phyloP scores from a whole-genome alignment of 2,797 vertebrate genomes.

The Leptodactylus fallax region DNA sequence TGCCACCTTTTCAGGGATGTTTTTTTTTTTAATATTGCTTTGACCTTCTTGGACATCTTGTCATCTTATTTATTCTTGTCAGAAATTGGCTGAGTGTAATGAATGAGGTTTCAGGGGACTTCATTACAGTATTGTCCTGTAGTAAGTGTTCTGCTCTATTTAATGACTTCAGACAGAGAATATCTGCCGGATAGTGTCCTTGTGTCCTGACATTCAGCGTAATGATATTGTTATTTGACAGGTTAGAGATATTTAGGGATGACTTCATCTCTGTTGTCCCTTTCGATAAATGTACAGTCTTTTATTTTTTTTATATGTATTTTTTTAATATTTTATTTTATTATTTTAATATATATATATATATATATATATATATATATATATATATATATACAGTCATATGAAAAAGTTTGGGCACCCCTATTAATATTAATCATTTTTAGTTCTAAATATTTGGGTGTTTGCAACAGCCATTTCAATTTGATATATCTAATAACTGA shows the following conservation, averaged over 20 bases:
- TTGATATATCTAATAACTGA: no score
- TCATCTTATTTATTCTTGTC: conserved; percentile 45
- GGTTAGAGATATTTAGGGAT: not conserved
- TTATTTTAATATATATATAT: no score
- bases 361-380: no score
- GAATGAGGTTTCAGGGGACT: conserved; percentile 31
- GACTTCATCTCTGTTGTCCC: no score
- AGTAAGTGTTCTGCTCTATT: conserved; percentile 25
- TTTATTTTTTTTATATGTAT: no score
- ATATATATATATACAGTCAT: no score
- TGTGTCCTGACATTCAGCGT: conserved; percentile 13
- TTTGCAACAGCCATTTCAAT: no score
- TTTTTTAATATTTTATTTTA: no score
- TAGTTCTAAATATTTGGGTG: no score
- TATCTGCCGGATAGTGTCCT: conserved; percentile 3
- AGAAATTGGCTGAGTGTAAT: conserved; percentile 29
- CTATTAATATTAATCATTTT: no score
- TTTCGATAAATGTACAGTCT: not conserved
- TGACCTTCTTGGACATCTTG: conserved; percentile 9
- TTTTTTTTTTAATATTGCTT: not conserved
- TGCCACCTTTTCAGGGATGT: not conserved
- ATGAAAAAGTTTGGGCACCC: no score
- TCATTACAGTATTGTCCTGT: conserved; percentile 43
- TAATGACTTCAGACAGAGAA: conserved; percentile 19
- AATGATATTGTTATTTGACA: conserved; percentile 29